Evolutionary conservation across 2,113 vertebrate species (phyloP).

Genomic region (Phalacrocorax pelagicus): DNA sequence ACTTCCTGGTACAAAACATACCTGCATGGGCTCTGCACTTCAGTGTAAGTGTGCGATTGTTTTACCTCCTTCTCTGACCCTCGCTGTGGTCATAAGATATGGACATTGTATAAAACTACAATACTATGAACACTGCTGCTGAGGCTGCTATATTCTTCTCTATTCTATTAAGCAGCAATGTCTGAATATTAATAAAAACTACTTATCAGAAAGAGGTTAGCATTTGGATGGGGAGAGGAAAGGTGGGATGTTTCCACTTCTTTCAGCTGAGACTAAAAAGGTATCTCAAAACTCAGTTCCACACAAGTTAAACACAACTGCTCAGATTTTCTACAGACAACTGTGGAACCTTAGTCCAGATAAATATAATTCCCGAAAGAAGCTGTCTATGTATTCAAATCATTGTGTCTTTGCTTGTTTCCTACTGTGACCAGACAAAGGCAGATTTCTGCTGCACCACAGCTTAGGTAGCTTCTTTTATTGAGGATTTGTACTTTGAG

Average conservation of each 20-base stretch:
- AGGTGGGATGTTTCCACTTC: accelerated
- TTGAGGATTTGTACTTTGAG: conserved; percentile 56
- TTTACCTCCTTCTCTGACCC: background rate
- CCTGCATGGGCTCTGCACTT: background rate
- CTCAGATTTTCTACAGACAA: conserved; percentile 28
- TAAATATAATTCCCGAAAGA: conserved; percentile 48
- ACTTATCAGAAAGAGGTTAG: background rate
- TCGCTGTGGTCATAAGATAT: background rate
- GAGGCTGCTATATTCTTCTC: background rate
- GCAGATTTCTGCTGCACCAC: conserved; percentile 4
- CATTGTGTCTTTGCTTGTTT: conserved; percentile 27
- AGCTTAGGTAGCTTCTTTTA: conserved; percentile 22
- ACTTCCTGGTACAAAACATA: background rate
- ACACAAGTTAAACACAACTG: background rate
- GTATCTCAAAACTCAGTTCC: background rate
- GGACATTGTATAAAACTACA: background rate
- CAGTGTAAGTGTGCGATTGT: accelerated
- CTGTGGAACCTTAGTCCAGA: background rate
- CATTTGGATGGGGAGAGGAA: background rate
- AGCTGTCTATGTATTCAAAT: conserved; percentile 35
- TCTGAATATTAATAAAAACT: background rate
- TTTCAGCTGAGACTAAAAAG: background rate
- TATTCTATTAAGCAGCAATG: background rate
- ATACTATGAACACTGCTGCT: background rate
- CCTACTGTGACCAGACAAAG: background rate